Conservation (phyloP, 2,113 vertebrate genomes). For the Casuarius casuarius region DNA sequence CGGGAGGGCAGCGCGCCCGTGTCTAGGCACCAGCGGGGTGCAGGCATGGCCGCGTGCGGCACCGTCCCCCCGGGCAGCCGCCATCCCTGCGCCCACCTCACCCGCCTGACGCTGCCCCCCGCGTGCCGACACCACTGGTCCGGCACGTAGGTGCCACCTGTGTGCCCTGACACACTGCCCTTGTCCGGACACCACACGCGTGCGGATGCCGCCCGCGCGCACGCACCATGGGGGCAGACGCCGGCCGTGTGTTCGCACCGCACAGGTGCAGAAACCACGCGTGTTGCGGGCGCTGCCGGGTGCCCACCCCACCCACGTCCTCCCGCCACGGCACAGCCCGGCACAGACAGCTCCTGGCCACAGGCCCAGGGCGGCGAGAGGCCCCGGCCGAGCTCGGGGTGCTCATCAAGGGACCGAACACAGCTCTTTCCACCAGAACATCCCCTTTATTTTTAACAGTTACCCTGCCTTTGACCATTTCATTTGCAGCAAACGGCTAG, state of each 20-base stretch:
- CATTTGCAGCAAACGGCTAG: not conserved
- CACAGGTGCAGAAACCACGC: not conserved
- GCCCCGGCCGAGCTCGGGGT: not conserved
- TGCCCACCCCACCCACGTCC: not conserved
- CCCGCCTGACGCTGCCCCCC: not conserved
- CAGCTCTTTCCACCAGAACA: not conserved
- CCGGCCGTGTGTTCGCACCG: rapidly evolving
- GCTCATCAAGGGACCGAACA: not conserved
- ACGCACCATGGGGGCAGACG: too few relatives aligned
- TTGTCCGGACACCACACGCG: not conserved
- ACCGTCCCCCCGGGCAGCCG: too few relatives aligned
- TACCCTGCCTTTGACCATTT: not conserved
- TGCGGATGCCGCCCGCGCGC: not conserved
- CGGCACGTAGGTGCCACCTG: too few relatives aligned
- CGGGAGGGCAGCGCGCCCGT: too few relatives aligned
- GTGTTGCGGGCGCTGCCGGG: rapidly evolving
- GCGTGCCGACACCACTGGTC: too few relatives aligned
- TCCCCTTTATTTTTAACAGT: constrained; percentile 28
- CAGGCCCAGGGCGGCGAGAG: not conserved
- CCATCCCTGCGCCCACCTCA: too few relatives aligned
- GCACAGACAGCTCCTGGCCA: not conserved
- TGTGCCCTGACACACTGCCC: not conserved
- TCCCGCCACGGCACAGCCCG: not conserved
- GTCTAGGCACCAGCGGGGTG: too few relatives aligned
- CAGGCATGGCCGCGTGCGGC: too few relatives aligned